phyloP scores from a whole-genome alignment of 2,797 vertebrate species.

The Onychomys torridus region DNA sequence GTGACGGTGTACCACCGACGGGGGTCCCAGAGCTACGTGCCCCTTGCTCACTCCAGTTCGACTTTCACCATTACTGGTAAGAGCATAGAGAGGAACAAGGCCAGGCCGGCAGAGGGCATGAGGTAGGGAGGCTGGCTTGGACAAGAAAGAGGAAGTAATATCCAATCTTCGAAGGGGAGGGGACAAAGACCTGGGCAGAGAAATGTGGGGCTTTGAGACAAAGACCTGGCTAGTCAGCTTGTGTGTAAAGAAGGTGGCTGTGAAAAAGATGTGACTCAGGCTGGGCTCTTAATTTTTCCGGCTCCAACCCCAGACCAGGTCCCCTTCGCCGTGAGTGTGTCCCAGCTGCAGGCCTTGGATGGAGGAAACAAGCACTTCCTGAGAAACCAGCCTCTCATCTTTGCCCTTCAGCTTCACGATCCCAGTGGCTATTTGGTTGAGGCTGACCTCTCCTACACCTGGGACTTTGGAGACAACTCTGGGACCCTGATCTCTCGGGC shows the following conservation, averaged over 20 bases:
- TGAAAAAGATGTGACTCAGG: background rate
- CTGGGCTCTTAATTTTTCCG: slow-evolving; percentile 43
- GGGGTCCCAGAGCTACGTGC: slow-evolving; percentile 92
- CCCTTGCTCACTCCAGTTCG: slow-evolving; percentile 91
- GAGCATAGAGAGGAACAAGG: background rate
- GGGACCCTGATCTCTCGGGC: slow-evolving; percentile 95
- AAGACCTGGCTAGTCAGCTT: background rate
- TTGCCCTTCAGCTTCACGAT: slow-evolving; percentile 93
- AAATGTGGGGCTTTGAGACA: background rate
- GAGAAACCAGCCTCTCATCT: slow-evolving; percentile 93
- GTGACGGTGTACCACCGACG: slow-evolving; percentile 95
- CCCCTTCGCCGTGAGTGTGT: slow-evolving; percentile 91
- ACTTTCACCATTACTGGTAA: slow-evolving; percentile 94
- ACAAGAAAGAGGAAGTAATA: background rate
- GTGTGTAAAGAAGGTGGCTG: background rate
- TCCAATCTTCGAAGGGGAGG: background rate
- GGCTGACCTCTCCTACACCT: slow-evolving; percentile 94
- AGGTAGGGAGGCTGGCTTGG: background rate
- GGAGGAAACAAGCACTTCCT: slow-evolving; percentile 91
- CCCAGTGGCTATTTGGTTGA: slow-evolving; percentile 92
- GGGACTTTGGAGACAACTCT: slow-evolving; percentile 96
- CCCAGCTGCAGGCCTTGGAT: slow-evolving; percentile 91
- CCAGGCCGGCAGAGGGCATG: background rate
- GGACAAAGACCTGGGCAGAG: slow-evolving; percentile 19
- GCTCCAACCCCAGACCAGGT: slow-evolving; percentile 91